Evolutionary conservation across 2,113 vertebrate species (phyloP).

Genomic region (Bucco capensis): DNA sequence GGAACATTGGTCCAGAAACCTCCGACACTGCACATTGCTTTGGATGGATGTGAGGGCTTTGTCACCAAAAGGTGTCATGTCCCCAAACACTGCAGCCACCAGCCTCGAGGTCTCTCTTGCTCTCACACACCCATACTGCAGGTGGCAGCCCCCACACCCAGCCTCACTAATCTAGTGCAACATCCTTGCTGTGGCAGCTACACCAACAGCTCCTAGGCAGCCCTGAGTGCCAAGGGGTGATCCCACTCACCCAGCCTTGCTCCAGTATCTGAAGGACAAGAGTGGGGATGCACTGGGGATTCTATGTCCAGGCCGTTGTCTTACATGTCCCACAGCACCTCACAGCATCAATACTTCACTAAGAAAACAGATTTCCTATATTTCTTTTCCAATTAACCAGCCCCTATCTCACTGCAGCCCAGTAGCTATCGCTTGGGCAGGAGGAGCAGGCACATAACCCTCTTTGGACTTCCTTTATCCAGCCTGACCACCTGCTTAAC

Average conservation of each 20-base stretch:
- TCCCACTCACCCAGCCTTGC: neutral
- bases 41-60: neutral
- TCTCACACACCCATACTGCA: accelerated
- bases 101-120: accelerated
- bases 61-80: neutral
- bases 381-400: neutral
- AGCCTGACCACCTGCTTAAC: neutral
- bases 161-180: accelerated
- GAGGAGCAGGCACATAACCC: neutral
- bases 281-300: no score
- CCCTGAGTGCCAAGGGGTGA: accelerated
- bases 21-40: no score
- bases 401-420: neutral
- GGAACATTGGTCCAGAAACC: neutral
- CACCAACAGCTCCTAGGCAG: accelerated
- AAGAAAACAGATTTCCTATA: neutral
- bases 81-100: neutral
- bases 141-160: neutral
- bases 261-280: neutral
- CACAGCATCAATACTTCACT: neutral
- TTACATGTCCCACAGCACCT: neutral
- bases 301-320: accelerated
- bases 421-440: neutral
- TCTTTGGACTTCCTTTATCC: neutral
- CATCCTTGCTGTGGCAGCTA: accelerated